Evolutionary conservation across 2,888 invertebrate species (phyloP), one percentile per base, ranked within the genome.

Genomic region (Polyploca ridens): DNA sequence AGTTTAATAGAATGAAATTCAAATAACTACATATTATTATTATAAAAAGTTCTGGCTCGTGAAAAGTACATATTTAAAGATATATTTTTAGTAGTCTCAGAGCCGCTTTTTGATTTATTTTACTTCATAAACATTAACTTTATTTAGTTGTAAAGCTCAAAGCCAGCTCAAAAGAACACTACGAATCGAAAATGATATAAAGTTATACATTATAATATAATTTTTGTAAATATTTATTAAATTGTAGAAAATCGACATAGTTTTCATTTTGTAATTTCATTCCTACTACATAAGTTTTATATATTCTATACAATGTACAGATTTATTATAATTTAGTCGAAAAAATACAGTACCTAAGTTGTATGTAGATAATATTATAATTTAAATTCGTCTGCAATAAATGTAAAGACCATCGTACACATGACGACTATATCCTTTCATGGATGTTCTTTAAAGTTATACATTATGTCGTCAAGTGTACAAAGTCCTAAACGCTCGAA

Each of bases 61-160:
- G 74, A 72, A 73, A 89, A 89, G 89, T 90, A 90, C 90, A 89
- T 77, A 49, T 79, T 77, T 79, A 71, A 67, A 68, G 66, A 70
- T 69, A 61, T 19, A 19, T 54, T 16, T 54, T 54, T 19, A 19
- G 69, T 74, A 75, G 71, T 71, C 73, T 74, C 66, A 74, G 81
- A 80, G 83, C 81, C 68, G 59, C 63, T 72, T 64, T 68, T 67
- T 70, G 72, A 75, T 72, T 64, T 74, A 82, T 54, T 19, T 19
- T 73, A 73, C 74, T 68, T 71, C 79, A 83, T 82, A 66, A 63
- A 69, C 63, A 63, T 65, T 66, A 54, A 63, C 73, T 73, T 75
- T 80, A 76, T 87, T 90, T 92, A 90, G 88, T 91, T 91, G 86
- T 85, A 83, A 91, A 92, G 93, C 93, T 93, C 93, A 93, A 94